A percentile compares a stretch with the other conserved stretches of the same genome.
These are phyloP conservation scores for Drosophila rufa DNA, from an alignment of 1,140 invertebrate species.

Conservation along the genomic window DNA sequence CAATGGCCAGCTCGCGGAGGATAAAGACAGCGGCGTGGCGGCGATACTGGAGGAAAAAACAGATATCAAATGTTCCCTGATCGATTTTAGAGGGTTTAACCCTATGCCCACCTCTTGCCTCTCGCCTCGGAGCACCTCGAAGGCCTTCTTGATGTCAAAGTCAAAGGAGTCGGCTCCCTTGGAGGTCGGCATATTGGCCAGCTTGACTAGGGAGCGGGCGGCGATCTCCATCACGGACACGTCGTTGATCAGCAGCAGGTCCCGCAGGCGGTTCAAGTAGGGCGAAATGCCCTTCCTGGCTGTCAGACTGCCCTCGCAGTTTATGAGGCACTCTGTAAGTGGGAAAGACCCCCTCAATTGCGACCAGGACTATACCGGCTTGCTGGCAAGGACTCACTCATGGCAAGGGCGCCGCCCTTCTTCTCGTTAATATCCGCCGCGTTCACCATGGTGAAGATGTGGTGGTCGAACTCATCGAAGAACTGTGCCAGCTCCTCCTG, in stretches of 20 bases:
- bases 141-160: constrained; percentile 97
- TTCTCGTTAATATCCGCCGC: constrained; percentile 96
- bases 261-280: constrained; percentile 97
- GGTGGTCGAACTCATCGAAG: constrained; percentile 97
- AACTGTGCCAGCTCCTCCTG: constrained; percentile 95
- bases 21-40: constrained; percentile 96
- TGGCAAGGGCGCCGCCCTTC: constrained; percentile 97
- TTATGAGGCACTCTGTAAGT: constrained; percentile 93
- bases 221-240: constrained; percentile 97
- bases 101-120: constrained; percentile 89
- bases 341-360: background rate
- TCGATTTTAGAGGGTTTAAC: background rate
- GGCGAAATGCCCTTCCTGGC: constrained; percentile 95
- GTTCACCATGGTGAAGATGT: constrained; percentile 98
- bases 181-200: constrained; percentile 96
- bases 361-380: background rate
- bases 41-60: constrained; percentile 86
- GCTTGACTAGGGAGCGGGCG: constrained; percentile 96
- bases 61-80: background rate
- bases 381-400: constrained; percentile 88
- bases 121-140: constrained; percentile 96
- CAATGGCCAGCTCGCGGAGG: constrained; percentile 96
- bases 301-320: constrained; percentile 94
- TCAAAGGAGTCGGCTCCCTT: constrained; percentile 98
- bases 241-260: constrained; percentile 95